Conservation (phyloP, 2,797 vertebrate species). For the Manis crassicaudata region DNA sequence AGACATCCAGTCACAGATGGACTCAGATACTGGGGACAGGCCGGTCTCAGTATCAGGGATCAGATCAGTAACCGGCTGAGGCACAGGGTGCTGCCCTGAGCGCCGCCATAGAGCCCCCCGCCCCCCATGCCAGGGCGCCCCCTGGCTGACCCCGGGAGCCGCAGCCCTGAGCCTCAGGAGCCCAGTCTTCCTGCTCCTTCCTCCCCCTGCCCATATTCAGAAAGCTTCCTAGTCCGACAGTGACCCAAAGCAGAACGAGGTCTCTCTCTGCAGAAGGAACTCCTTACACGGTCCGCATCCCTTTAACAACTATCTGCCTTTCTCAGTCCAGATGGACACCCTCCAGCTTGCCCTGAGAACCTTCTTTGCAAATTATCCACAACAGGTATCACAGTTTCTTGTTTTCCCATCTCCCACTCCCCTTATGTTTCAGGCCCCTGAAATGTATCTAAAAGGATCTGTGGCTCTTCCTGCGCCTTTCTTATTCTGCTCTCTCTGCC, state of each 20-base stretch:
- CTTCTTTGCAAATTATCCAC: neutral
- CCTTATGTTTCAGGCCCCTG: neutral
- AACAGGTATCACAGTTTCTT: neutral
- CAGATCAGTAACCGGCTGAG: neutral
- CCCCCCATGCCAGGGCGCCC: neutral
- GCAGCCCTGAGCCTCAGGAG: neutral
- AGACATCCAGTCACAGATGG: neutral
- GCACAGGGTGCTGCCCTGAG: neutral
- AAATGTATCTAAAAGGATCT: neutral
- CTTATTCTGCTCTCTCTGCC: neutral
- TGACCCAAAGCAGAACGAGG: neutral
- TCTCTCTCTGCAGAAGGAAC: neutral
- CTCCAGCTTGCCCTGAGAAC: neutral
- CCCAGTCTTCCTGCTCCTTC: neutral
- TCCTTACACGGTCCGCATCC: neutral
- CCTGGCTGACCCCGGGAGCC: fast-evolving
- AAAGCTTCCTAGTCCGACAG: neutral
- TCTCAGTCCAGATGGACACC: neutral
- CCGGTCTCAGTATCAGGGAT: neutral
- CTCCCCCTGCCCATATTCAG: neutral
- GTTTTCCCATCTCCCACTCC: neutral
- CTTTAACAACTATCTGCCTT: neutral
- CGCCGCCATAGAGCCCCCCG: fast-evolving
- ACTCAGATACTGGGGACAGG: neutral
- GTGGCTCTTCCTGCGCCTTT: neutral